Evolutionary conservation across 2,113 vertebrate species (phyloP), one percentile per base, ranked within the genome.

Genomic region (Ceratotherium simum): DNA sequence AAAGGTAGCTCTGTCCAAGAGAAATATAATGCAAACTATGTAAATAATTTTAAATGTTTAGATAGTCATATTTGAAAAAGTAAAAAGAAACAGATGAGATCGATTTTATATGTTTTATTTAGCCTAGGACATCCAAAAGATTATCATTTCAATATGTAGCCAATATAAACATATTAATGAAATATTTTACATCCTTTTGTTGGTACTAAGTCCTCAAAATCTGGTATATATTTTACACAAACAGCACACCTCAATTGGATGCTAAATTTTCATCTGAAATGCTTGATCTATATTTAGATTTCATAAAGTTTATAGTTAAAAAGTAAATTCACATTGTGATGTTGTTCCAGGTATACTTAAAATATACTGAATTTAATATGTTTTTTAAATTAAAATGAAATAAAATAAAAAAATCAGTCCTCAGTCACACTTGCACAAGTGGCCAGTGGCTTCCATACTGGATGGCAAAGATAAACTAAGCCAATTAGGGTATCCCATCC

Each of bases 351-450:
- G 82, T 90, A 58, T 78, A 33, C 48, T 92, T 80, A 78, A 73
- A 70, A 21, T 93, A 83, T 11, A 54, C 10, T 62, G 56, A 62
- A 73, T 83, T 83, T 72, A 86, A 25, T n/a, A 23, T 1, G 8
- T 42, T 76, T 76, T 96, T 87, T 39, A 39, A 93, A 69, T 83
- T 72, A 67, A 92, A 84, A 69, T 75, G 86, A 69, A 90, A 16
- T 42, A 42, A 42, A 42, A 42, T 42, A 5, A 87, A 73, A 36
- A 70, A 6, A 27, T 12, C 2, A 76, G n/a, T 76, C 29, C 56
- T 81, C 14, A 27, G 4, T 81, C 80, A 92, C 10, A 76, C 3
- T 33, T 95, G 16, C 4, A 31, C 29, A 25, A 69, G n/a, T 69
- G 36, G 17, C 39, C 76, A 51, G 46, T 73, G 25, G 60, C n/a